These are phyloP conservation scores for Microctonus hyperodae DNA, from an alignment of 2,888 invertebrate species.

Conservation along the genomic window DNA sequence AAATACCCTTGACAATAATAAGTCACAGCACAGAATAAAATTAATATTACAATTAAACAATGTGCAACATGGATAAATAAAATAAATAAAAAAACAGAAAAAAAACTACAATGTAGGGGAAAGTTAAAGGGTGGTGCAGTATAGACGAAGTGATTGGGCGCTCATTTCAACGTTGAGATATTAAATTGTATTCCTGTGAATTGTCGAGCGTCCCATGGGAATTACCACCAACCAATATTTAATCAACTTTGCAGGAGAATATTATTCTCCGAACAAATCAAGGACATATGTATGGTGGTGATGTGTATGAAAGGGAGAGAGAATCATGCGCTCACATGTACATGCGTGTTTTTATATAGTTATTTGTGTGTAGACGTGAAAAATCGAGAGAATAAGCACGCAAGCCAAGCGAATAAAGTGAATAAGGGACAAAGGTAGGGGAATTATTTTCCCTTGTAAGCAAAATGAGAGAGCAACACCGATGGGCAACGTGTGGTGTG, in stretches of 20 bases:
- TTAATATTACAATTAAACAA: neutral
- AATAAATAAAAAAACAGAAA: neutral
- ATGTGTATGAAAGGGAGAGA: slow-evolving; percentile 38
- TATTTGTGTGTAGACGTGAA: slow-evolving; percentile 17
- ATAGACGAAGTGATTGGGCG: slow-evolving; percentile 20
- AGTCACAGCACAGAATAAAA: neutral
- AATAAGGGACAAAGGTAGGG: slow-evolving; percentile 16
- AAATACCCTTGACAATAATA: neutral
- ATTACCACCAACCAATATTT: slow-evolving; percentile 57
- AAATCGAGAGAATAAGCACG: slow-evolving; percentile 21
- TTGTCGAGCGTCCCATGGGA: slow-evolving; percentile 36
- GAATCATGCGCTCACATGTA: slow-evolving; percentile 17
- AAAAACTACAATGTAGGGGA: neutral
- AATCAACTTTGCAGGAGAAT: slow-evolving; percentile 60
- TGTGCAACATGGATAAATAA: neutral
- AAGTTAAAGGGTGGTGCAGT: too few relatives aligned
- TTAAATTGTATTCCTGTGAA: slow-evolving; percentile 35
- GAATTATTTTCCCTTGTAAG: slow-evolving; percentile 30
- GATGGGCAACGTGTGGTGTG: slow-evolving; percentile 36
- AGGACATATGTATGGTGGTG: slow-evolving; percentile 58
- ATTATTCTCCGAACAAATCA: slow-evolving; percentile 61
- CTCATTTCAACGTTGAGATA: slow-evolving; percentile 31
- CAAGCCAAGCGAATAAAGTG: slow-evolving; percentile 15
- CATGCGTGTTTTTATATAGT: slow-evolving; percentile 27
- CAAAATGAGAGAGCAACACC: slow-evolving; percentile 18